Conservation (phyloP, 2,888 invertebrate species). For the Stenichneumon culpator region DNA sequence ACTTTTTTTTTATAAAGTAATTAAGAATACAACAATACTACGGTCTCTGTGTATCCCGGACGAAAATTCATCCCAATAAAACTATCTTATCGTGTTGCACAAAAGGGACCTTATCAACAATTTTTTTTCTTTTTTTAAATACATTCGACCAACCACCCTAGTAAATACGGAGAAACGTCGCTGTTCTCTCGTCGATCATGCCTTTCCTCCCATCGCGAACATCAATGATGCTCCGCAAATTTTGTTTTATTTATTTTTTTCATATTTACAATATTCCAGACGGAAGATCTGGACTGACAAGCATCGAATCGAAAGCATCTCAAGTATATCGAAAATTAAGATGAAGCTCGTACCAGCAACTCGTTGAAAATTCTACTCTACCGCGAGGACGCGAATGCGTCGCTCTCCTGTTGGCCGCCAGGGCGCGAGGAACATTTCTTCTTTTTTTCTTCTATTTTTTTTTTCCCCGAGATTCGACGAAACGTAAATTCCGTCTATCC, state of each 20-base stretch:
- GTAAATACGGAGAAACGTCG: constrained; percentile 49
- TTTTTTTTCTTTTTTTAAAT: constrained; percentile 62
- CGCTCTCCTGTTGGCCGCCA: constrained; percentile 34
- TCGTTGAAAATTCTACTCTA: constrained; percentile 19
- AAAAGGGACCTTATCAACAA: constrained; percentile 60
- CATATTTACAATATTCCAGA: constrained; percentile 44
- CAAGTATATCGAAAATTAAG: constrained; percentile 17
- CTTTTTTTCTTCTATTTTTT: not conserved
- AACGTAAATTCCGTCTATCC: constrained; percentile 36
- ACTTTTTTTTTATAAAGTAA: constrained; percentile 26
- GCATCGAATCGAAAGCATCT: constrained; percentile 2
- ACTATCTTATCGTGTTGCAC: constrained; percentile 33
- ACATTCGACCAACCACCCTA: constrained; percentile 63
- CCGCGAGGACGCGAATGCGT: not conserved
- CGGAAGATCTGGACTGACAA: constrained; percentile 22
- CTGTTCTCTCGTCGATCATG: not conserved
- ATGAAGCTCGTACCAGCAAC: not conserved
- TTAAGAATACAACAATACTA: constrained; percentile 41
- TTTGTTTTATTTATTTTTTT: not conserved
- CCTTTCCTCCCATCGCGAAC: not conserved
- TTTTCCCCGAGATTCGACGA: not conserved
- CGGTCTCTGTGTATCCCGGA: constrained; percentile 23
- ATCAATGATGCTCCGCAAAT: constrained; percentile 4
- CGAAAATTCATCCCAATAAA: constrained; percentile 53
- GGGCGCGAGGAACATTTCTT: constrained; percentile 44